Base-by-base conservation (phyloP, 30 jellyfish, hydroid and myxozoan species). In the Turritopsis rubra region DNA sequence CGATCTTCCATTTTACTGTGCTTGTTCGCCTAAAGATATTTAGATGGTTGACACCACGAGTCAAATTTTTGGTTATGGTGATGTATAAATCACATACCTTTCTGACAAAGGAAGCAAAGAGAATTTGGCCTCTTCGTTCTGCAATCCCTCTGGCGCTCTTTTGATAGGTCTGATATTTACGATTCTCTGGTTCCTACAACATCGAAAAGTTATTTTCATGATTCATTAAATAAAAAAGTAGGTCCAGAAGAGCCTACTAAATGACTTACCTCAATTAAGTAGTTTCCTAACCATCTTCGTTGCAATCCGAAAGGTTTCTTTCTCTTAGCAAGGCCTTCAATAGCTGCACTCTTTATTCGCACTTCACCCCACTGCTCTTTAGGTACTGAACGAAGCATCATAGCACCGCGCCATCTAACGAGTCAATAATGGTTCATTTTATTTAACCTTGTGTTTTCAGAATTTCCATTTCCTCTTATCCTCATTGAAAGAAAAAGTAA, bases 311-410 rank as follows among this genome's bases (percentile, higher is more conserved):
- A 92, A 20, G 85, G 90, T 52, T 72, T 81, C 72, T 95, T 76
- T 41, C 96, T 81, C 27, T 88, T 92, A 19, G 71, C 91, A 72
- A 92, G 77, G 16, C 91, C 93, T 78, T 92, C 98, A 89, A 92
- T 88, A 0, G 98, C 96, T 13, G 96, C 75, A 76, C 98, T 88
- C 71, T 92, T 92, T 70, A 88, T 85, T 19, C 95, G 89, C 20
- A 92, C 98, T 88, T 92, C 97, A 9, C 95, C 96, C 98, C 98
- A 92, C 24, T 92, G 97, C 66, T 78, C 87, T 52, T 81, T 76
- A 18, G 98, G 96, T 28, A 92, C 96, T 0, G 96, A 91, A 25
- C 93, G 54, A 25, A 92, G 78, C 60, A 92, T 92, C 96, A 88
- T 85, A 27, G 88, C 95, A 16, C 98, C 98, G 29, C 98, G 92